Percentiles rank a stretch among this genome's conserved stretches.
Evolutionary conservation across 2,113 vertebrate species (phyloP).

Genomic region (Channa argus): DNA sequence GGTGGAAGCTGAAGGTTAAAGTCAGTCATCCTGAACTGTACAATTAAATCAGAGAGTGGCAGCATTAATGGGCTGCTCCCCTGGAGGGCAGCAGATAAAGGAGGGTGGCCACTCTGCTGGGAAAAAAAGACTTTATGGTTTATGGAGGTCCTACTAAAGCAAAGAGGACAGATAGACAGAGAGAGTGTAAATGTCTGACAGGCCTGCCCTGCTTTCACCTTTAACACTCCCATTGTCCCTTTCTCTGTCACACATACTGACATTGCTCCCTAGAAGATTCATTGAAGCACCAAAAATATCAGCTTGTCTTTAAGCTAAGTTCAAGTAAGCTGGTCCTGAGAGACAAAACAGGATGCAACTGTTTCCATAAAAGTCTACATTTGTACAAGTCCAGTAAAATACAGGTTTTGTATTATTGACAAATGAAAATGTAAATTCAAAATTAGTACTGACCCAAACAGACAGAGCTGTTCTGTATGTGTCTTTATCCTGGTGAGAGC

Average conservation of each 20-base stretch:
- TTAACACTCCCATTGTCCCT: constrained; percentile 15
- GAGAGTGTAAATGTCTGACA: constrained; percentile 13
- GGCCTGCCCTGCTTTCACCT: constrained; percentile 29
- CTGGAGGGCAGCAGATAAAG: constrained; percentile 79
- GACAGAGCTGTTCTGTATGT: no score
- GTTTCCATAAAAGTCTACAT: no score
- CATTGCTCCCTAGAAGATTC: background rate
- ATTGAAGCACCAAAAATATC: background rate
- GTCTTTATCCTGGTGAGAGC: no score
- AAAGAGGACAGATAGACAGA: constrained; percentile 21
- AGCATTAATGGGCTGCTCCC: constrained; percentile 71
- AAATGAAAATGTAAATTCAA: no score
- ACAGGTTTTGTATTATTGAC: no score
- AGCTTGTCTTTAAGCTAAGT: background rate
- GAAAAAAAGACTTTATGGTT: constrained; percentile 50
- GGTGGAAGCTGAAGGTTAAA: constrained; percentile 77
- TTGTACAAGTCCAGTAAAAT: no score
- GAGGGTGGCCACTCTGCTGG: constrained; percentile 29
- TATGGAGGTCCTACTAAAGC: constrained; percentile 53
- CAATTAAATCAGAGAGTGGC: constrained; percentile 81
- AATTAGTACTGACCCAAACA: no score
- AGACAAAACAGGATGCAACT: background rate
- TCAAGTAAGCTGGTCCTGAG: background rate
- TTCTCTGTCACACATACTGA: constrained; percentile 28
- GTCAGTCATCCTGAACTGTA: constrained; percentile 81